These are phyloP conservation scores for Liodrosophila aerea DNA, from an alignment of 2,888 invertebrate species.

Conservation along the genomic window DNA sequence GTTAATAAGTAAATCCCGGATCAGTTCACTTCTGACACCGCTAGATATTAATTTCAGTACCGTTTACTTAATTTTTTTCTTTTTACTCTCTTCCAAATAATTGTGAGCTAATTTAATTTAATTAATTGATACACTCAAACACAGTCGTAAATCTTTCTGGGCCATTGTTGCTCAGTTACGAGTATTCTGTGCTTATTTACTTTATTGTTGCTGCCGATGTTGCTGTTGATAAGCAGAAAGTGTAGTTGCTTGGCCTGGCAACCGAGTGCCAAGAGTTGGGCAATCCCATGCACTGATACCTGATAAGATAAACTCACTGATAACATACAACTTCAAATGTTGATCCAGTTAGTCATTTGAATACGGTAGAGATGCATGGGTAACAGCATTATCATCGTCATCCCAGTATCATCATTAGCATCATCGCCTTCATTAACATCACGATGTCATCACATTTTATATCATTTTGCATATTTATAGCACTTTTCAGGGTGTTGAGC, in stretches of 20 bases:
- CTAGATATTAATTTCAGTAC: no score
- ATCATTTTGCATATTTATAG: slow-evolving; percentile 52
- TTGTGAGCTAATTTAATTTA: slow-evolving; percentile 39
- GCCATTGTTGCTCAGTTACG: slow-evolving; percentile 49
- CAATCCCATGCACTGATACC: slow-evolving; percentile 13
- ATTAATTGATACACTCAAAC: slow-evolving; percentile 47
- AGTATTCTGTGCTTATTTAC: slow-evolving; percentile 39
- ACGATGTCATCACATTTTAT: slow-evolving; percentile 1
- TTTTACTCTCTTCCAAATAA: neutral
- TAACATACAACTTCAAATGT: slow-evolving; percentile 30
- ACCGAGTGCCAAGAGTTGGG: slow-evolving; percentile 21
- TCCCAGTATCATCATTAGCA: slow-evolving; percentile 11
- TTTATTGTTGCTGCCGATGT: slow-evolving; percentile 17
- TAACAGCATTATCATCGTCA: slow-evolving; percentile 12
- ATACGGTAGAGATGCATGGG: slow-evolving; percentile 12
- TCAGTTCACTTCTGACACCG: no score
- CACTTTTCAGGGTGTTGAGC: slow-evolving; percentile 16
- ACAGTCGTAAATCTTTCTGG: slow-evolving; percentile 52
- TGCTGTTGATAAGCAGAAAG: slow-evolving; percentile 22
- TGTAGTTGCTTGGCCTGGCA: slow-evolving; percentile 6
- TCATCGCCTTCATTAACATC: slow-evolving; percentile 16
- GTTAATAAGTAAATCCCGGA: no score
- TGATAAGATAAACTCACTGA: slow-evolving; percentile 47
- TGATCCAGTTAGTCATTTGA: slow-evolving; percentile 43
- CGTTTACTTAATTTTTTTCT: no score